Conservation (phyloP, 2,113 vertebrate genomes). For the Anguilla rostrata region DNA sequence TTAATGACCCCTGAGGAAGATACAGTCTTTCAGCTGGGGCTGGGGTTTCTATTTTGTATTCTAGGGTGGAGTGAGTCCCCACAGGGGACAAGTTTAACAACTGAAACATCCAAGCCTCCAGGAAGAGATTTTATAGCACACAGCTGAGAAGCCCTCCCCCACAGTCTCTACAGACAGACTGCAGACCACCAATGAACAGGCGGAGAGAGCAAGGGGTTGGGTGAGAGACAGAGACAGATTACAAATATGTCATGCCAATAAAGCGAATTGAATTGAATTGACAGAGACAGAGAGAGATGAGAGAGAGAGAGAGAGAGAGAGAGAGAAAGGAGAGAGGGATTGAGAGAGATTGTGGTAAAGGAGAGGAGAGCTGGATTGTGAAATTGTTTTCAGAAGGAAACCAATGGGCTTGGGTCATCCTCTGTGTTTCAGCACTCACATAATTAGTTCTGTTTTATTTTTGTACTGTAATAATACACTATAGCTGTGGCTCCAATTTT, state of each 20-base stretch:
- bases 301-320: too few relatives aligned
- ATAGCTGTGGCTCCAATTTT: too few relatives aligned
- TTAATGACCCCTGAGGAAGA: background rate
- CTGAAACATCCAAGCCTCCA: background rate
- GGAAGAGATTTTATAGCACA: background rate
- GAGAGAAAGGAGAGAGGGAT: background rate
- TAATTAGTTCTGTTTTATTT: too few relatives aligned
- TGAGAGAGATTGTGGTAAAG: too few relatives aligned
- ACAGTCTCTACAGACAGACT: background rate
- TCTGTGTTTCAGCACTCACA: background rate
- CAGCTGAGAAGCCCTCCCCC: background rate
- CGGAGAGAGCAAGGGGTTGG: too few relatives aligned
- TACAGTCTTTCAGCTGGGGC: background rate
- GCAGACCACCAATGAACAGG: background rate
- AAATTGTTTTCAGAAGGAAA: slow-evolving; percentile 9
- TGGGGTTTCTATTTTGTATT: background rate
- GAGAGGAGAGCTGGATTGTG: background rate
- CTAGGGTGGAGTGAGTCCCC: background rate
- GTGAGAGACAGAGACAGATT: too few relatives aligned
- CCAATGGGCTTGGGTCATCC: background rate
- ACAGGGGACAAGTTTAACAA: background rate
- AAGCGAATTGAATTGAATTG: too few relatives aligned
- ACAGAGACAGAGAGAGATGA: too few relatives aligned
- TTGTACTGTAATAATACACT: too few relatives aligned
- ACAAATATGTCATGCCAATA: too few relatives aligned